A percentile compares a stretch with the other conserved stretches of the same genome.
Evolutionary conservation across 1,140 invertebrate species (phyloP).

Genomic region (Zaprionus vittiger): DNA sequence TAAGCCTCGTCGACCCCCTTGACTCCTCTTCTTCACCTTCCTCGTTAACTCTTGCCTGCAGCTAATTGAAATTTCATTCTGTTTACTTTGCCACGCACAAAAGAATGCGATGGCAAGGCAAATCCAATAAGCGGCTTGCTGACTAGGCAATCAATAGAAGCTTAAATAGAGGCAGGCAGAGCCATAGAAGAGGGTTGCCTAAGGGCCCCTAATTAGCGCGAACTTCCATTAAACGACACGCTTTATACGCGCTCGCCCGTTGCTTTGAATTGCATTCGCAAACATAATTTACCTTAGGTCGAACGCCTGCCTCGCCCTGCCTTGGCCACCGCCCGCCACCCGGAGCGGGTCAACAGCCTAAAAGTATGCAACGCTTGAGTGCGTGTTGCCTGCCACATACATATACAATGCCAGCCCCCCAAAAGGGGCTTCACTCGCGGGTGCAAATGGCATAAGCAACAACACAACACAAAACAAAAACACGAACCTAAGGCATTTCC

Average conservation of each 20-base stretch:
- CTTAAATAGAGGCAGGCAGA: conserved; percentile 10
- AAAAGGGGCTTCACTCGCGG: conserved; percentile 37
- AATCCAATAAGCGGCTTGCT: conserved; percentile 64
- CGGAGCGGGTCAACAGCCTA: conserved; percentile 70
- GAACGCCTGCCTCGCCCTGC: background rate
- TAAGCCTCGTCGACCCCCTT: conserved; percentile 30
- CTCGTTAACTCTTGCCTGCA: conserved; percentile 4
- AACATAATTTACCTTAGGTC: conserved; percentile 44
- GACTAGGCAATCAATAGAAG: conserved; percentile 62
- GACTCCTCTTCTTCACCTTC: background rate
- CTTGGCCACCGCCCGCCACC: conserved; percentile 6
- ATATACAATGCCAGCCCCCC: conserved; percentile 35
- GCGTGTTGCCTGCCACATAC: conserved; percentile 46
- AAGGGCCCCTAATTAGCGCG: conserved; percentile 41
- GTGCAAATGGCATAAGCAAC: conserved; percentile 8
- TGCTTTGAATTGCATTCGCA: conserved; percentile 56
- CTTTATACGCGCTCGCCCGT: conserved; percentile 21
- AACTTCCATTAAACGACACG: conserved; percentile 40
- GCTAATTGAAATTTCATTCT: conserved; percentile 68
- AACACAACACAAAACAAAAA: conserved; percentile 19
- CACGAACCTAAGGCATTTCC: conserved; percentile 18
- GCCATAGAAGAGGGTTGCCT: background rate
- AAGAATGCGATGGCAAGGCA: conserved; percentile 47
- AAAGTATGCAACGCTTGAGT: conserved; percentile 67
- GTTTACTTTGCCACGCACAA: conserved; percentile 56